phyloP scores from a whole-genome alignment of 2,888 invertebrate genomes.

The Leucania comma region DNA sequence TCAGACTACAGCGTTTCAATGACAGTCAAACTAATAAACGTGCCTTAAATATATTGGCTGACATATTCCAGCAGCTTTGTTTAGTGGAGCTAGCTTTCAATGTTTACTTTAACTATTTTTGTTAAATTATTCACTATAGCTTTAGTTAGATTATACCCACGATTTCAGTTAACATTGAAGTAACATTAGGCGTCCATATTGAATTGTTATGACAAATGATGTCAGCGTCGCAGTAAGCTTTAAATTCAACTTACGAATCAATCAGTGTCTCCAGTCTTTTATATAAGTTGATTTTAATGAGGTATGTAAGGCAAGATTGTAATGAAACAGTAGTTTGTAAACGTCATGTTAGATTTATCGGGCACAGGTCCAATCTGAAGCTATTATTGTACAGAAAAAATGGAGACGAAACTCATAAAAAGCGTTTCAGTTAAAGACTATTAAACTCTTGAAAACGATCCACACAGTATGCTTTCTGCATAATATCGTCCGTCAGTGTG shows the following conservation, averaged over 20 bases:
- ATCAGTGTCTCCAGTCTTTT: conserved; percentile 10
- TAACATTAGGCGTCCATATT: neutral
- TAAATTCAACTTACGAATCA: conserved; percentile 8
- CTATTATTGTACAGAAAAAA: conserved; percentile 10
- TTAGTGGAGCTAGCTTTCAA: neutral
- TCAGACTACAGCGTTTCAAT: conserved; percentile 7
- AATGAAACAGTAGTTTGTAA: neutral
- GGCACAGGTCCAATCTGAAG: conserved; percentile 21
- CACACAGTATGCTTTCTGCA: conserved; percentile 26
- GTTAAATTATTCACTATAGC: neutral
- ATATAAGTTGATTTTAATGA: neutral
- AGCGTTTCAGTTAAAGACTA: conserved; percentile 22
- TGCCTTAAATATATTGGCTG: neutral
- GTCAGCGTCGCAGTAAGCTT: conserved; percentile 4
- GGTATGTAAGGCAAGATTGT: neutral
- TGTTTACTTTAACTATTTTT: neutral
- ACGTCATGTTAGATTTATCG: conserved; percentile 6
- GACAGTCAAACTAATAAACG: neutral
- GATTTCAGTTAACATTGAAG: conserved; percentile 6
- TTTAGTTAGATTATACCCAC: neutral
- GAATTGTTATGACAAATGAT: conserved; percentile 15
- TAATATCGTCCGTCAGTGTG: conserved; percentile 43
- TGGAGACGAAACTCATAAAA: conserved; percentile 8
- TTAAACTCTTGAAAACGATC: conserved; percentile 21
- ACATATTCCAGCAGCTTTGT: conserved; percentile 10